Conservation (phyloP, 2,113 vertebrate genomes). For the Herpailurus yagouaroundi region DNA sequence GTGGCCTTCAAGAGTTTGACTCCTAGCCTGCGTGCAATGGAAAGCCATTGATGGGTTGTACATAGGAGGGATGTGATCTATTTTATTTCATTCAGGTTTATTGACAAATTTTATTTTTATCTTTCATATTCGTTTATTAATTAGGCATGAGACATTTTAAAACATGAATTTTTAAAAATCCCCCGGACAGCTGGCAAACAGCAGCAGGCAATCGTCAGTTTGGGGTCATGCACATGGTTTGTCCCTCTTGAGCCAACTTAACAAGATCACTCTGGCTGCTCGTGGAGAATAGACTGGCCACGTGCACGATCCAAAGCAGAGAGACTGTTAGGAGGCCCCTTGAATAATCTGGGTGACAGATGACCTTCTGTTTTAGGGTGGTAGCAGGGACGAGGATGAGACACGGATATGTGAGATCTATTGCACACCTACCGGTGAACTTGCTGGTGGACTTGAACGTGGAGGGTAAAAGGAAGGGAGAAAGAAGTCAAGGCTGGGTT, state of each 20-base stretch:
- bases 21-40: not conserved
- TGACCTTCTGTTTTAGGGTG: not conserved
- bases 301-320: not conserved
- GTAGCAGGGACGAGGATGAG: not conserved
- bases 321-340: not conserved
- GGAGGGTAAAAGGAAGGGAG: not conserved
- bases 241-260: not conserved
- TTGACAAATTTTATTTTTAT: not conserved
- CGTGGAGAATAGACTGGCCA: not conserved
- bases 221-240: not conserved
- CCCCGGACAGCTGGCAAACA: not conserved
- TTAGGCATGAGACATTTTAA: not conserved
- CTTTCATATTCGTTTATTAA: not conserved
- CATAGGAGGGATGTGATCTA: not conserved
- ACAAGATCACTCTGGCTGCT: not conserved
- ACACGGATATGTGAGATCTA: rapidly evolving
- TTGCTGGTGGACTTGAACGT: not conserved
- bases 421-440: rapidly evolving
- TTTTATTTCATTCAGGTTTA: not conserved
- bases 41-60: not conserved
- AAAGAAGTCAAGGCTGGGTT: not conserved
- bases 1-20: no score
- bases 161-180: not conserved
- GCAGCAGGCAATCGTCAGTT: constrained; percentile 9
- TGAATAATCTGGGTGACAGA: not conserved